These are phyloP conservation scores for Hucho hucho DNA, from an alignment of 2,113 vertebrate species.

Conservation along the genomic window DNA sequence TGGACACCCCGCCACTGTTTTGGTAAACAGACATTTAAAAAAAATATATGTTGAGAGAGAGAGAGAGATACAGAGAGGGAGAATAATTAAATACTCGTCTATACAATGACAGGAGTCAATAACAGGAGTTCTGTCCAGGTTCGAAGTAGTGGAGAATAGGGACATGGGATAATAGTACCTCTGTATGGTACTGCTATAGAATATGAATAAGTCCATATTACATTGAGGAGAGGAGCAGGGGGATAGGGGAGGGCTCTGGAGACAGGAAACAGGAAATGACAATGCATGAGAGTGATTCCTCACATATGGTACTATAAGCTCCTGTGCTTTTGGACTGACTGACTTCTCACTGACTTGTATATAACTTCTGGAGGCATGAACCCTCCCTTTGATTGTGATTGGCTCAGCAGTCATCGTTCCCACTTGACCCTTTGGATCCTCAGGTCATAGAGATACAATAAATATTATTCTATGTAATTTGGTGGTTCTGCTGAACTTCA, in stretches of 20 bases:
- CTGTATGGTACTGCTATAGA: no score
- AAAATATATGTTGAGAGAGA: slow-evolving; percentile 37
- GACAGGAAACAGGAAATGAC: slow-evolving; percentile 59
- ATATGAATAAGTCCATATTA: not conserved
- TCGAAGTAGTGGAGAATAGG: slow-evolving; percentile 30
- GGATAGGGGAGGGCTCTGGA: slow-evolving; percentile 22
- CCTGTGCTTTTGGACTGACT: slow-evolving; percentile 22
- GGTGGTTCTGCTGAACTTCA: not conserved
- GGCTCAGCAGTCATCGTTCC: slow-evolving; percentile 17
- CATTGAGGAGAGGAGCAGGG: slow-evolving; percentile 18
- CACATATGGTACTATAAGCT: slow-evolving; percentile 55
- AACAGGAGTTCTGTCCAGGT: no score
- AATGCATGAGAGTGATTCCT: slow-evolving; percentile 46
- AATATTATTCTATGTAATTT: not conserved
- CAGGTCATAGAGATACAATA: not conserved
- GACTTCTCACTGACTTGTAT: slow-evolving; percentile 1
- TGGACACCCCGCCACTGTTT: no score
- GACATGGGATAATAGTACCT: no score
- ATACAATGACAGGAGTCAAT: no score
- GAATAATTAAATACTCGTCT: no score
- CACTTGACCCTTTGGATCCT: slow-evolving; percentile 30
- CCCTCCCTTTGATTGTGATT: not conserved
- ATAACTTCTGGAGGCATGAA: slow-evolving; percentile 34
- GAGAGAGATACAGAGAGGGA: not conserved
- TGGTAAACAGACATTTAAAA: slow-evolving; percentile 45